Base-by-base conservation (phyloP, 2,113 vertebrate species). In the Pteropus alecto region DNA sequence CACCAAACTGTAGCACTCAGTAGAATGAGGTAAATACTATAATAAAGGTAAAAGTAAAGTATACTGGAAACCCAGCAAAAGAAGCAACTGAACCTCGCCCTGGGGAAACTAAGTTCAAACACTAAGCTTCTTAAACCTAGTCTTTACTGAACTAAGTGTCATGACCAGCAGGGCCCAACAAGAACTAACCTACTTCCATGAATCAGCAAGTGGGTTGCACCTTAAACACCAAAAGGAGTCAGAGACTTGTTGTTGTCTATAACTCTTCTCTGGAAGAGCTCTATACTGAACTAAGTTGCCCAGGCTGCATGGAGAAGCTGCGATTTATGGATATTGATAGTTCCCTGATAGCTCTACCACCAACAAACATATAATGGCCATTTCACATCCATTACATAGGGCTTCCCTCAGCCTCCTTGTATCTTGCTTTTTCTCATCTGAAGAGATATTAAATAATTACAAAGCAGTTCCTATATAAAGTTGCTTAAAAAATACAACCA, bases 1-100 rank as follows among this genome's bases (percentile, higher is more conserved):
- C 33, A 68, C 15, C 41, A 88, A 58, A 88, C 76, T 35, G 58
- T 82, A 95, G 67, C 33, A 60, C 24, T 95, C 60, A 89, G 21
- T 15, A 88, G 60, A 95, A 88, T 28, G 13, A 88, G 16, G 54
- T 18, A 30, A 95, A 92, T 38, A 91, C 30, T 56, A 18, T 26
- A 81, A 87, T 76, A 92, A 95, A 92, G 83, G 48, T 61, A 87
- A 83, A 83, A 87, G 33, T 38, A 88, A 93, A 74, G 21, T 76
- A 15, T 38, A 88, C 88, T 30, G 51, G 48, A 95, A 95, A 93
- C 41, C 26, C 19, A 88, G 68, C 84, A 93, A 95, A 88, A 76
- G 4, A 21, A 83, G 8, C 33, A 92, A 87, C 0, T 38, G 74
- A 87, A 81, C 10, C 28, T 22, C 15, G 51, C 61, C 41, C 76